Conservation (phyloP, 2,797 vertebrate genomes). For the Rhyacichthys aspro region DNA sequence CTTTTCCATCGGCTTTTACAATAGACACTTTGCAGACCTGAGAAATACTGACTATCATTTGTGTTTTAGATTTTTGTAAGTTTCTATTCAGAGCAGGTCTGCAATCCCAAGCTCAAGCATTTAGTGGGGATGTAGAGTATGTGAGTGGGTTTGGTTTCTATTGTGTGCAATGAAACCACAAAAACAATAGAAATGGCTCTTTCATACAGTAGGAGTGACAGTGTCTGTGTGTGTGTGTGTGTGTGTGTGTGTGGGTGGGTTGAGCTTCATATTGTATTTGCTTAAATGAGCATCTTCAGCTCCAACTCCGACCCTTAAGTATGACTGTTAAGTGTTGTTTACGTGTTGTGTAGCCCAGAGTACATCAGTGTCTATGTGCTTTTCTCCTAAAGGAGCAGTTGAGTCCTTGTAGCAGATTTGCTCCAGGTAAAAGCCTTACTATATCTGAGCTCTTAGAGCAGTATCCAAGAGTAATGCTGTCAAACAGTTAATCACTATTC, state of each 20-base stretch:
- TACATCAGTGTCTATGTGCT: slow-evolving; percentile 59
- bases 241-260: slow-evolving; percentile 44
- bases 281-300: slow-evolving; percentile 49
- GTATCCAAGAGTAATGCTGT: slow-evolving; percentile 76
- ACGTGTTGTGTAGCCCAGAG: slow-evolving; percentile 64
- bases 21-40: slow-evolving; percentile 75
- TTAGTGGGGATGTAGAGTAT: slow-evolving; percentile 56
- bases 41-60: slow-evolving; percentile 42
- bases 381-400: slow-evolving; percentile 67
- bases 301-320: slow-evolving; percentile 57
- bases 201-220: slow-evolving; percentile 59
- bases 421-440: slow-evolving; percentile 70
- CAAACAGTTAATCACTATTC: slow-evolving; percentile 79
- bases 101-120: slow-evolving; percentile 48
- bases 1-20: slow-evolving; percentile 65
- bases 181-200: slow-evolving; percentile 42
- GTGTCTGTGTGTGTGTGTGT: slow-evolving; percentile 35
- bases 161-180: slow-evolving; percentile 57
- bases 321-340: slow-evolving; percentile 65
- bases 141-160: slow-evolving; percentile 61
- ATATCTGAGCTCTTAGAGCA: slow-evolving; percentile 82
- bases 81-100: slow-evolving; percentile 52
- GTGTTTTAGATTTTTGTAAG: slow-evolving; percentile 38
- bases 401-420: slow-evolving; percentile 52
- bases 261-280: slow-evolving; percentile 56